Conservation (phyloP, 2,113 vertebrate genomes). For the Centropus bengalensis region DNA sequence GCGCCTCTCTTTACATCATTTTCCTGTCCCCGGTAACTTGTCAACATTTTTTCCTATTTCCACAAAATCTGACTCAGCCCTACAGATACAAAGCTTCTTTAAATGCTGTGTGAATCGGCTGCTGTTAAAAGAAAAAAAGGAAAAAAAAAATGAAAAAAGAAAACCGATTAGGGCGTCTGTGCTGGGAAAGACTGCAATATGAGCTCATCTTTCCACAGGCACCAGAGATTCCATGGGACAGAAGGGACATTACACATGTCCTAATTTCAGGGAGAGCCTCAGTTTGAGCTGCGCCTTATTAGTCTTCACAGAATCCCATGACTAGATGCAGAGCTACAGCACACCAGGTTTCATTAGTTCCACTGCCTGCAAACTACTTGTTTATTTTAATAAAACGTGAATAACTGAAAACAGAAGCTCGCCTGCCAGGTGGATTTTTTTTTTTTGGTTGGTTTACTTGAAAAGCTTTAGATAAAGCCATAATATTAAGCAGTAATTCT, state of each 20-base stretch:
- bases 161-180: not conserved
- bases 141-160: not conserved
- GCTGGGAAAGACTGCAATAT: conserved; percentile 27
- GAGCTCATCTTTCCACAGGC: conserved; percentile 37
- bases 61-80: not conserved
- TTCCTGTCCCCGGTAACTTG: not conserved
- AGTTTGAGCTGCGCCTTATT: not conserved
- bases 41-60: not conserved
- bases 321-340: not conserved
- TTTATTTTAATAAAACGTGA: conserved; percentile 34
- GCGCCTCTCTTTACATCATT: not conserved
- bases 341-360: conserved; percentile 22
- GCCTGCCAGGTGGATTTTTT: conserved; percentile 19
- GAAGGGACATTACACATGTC: conserved; percentile 5
- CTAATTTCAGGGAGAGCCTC: conserved; percentile 47
- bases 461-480: conserved; percentile 15
- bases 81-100: not conserved
- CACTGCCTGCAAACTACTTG: not conserved
- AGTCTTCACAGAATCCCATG: not conserved
- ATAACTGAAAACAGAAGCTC: not conserved
- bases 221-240: not conserved
- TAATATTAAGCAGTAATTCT: conserved; percentile 69
- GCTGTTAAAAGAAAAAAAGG: not conserved
- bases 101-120: not conserved
- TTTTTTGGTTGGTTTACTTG: not conserved